Evolutionary conservation across 2,113 vertebrate species (phyloP).

Genomic region (Psilopsiagon aymara): DNA sequence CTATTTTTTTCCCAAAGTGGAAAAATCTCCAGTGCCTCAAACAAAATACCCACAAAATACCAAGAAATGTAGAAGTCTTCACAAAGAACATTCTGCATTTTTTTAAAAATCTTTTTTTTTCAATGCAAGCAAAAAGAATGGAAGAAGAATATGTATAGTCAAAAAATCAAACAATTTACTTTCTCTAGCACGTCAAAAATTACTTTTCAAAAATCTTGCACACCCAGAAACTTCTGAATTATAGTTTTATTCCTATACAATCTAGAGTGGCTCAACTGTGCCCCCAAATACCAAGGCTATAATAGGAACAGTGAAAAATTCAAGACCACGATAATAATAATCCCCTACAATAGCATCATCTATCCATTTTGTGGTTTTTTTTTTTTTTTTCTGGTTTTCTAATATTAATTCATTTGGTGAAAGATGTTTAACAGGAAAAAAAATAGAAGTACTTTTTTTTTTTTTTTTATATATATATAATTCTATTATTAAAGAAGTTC

Average conservation of each 20-base stretch:
- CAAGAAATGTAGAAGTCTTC: background rate
- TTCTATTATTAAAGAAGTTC: background rate
- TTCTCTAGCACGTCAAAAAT: background rate
- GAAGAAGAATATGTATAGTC: background rate
- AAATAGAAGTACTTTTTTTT: background rate
- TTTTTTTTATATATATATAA: background rate
- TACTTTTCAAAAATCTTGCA: background rate
- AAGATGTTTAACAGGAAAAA: background rate
- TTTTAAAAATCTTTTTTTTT: background rate
- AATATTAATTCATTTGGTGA: background rate
- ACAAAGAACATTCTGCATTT: background rate
- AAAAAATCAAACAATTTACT: background rate
- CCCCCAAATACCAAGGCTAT: background rate
- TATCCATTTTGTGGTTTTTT: background rate
- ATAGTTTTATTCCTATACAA: constrained; percentile 2
- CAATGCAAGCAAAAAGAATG: background rate
- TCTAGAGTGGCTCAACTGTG: background rate
- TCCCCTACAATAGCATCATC: background rate
- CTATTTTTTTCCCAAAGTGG: constrained; percentile 39
- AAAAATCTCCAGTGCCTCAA: constrained; percentile 27
- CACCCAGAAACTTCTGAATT: background rate
- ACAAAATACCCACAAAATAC: background rate
- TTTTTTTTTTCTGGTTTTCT: background rate
- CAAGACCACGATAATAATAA: background rate
- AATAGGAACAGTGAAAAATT: background rate